Base-by-base conservation (phyloP, 2,797 vertebrate species). In the Notamacropus eugenii region DNA sequence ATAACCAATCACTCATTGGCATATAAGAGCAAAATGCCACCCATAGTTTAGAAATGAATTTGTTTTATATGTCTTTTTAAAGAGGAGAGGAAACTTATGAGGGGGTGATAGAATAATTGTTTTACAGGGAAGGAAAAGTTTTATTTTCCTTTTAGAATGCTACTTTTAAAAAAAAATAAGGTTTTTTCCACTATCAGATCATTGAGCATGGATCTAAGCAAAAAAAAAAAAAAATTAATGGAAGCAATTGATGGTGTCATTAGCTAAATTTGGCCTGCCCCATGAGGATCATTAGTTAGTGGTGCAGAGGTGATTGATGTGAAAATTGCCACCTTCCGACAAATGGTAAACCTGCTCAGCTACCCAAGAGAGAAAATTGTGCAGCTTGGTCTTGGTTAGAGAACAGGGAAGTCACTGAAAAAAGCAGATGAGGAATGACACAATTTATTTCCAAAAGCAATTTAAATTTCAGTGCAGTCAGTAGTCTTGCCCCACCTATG, bases 241-340 rank as follows among this genome's bases (percentile, higher is more conserved):
- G 29, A 91, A 91, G 90, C 54, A 91, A 91, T 55, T 91, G 90
- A 91, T 91, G 90, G 31, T 91, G 54, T 55, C 29, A 91, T 91
- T 91, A 55, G 52, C 90, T 55, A 54, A 91, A 91, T 55, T 34
- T 94, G 74, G 96, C 91, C 96, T 9, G 0, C 95, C 93, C 96
- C 95, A 93, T 97, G 96, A 96, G 97, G 96, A 90, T 97, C 97
- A 97, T 98, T 95, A 98, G 93, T n/a, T 59, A 52, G 95, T 97
- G 96, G 97, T 95, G 97, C 97, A 98, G 96, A 92, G 95, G 82
- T 98, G 97, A 98, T 96, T 96, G 96, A 98, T 97, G 96, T 62
- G 95, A 98, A 95, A 96, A 98, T 97, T 57, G 96, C 97, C 93
- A 96, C 96, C 94, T 0, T 82, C 96, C 97, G 94, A 22, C 97